Evolutionary conservation across 2,888 invertebrate genomes (phyloP).

Genomic region (Drosophila kuntzei): DNA sequence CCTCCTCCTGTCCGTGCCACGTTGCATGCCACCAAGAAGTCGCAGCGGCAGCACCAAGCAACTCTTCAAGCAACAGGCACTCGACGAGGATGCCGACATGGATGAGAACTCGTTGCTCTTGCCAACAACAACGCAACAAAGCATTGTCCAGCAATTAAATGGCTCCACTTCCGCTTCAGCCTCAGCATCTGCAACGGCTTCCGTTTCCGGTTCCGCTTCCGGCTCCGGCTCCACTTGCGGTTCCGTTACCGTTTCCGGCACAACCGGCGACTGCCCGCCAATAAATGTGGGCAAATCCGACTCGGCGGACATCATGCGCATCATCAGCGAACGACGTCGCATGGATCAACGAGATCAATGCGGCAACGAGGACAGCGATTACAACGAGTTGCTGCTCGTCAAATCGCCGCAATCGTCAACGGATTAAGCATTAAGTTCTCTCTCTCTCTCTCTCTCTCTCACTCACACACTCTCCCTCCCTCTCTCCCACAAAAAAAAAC

Average conservation of each 20-base stretch:
- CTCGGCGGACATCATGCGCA: conserved; percentile 85
- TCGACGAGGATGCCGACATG: conserved; percentile 86
- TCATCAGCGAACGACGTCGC: conserved; percentile 85
- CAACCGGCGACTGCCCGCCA: conserved; percentile 22
- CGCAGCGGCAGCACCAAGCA: conserved; percentile 87
- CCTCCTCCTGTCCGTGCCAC: conserved; percentile 83
- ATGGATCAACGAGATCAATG: conserved; percentile 84
- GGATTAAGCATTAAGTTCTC: conserved; percentile 60
- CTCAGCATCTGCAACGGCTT: neutral
- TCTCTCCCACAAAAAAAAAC: neutral
- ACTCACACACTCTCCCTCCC: neutral
- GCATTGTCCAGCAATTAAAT: neutral
- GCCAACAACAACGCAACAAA: conserved; percentile 64
- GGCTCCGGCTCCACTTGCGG: neutral
- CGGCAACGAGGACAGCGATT: conserved; percentile 85
- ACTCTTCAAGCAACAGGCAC: conserved; percentile 87
- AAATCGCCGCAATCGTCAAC: conserved; percentile 84
- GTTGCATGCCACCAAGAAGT: conserved; percentile 85
- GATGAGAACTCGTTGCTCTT: conserved; percentile 87
- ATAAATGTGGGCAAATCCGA: conserved; percentile 82
- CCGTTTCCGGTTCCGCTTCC: neutral
- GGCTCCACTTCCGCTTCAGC: neutral
- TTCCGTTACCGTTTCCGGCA: conserved; percentile 7
- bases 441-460: neutral
- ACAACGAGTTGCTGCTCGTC: conserved; percentile 84